These are phyloP conservation scores for Dolichallabes microphthalmus DNA, from an alignment of 2,113 vertebrate species.

Conservation along the genomic window DNA sequence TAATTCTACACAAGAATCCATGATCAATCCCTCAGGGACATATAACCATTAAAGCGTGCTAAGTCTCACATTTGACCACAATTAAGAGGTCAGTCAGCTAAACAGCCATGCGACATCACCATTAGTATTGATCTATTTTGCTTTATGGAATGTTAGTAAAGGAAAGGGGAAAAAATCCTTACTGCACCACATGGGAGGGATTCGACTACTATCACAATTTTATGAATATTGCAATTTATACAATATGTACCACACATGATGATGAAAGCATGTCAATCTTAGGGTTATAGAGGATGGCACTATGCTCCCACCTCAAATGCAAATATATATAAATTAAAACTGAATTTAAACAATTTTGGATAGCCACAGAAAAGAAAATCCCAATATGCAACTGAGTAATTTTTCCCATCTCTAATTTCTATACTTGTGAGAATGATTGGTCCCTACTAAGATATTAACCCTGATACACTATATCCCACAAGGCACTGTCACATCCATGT, in stretches of 20 bases:
- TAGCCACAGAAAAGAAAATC: too few species aligned
- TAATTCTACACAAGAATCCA: not conserved
- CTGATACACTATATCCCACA: not conserved
- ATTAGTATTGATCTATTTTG: constrained; percentile 45
- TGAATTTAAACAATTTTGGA: too few species aligned
- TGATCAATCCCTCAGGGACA: not conserved
- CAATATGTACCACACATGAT: too few species aligned
- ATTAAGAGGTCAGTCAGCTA: constrained; percentile 34
- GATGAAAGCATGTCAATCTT: too few species aligned
- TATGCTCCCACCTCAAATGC: too few species aligned
- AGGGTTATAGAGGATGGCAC: too few species aligned
- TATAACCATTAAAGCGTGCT: not conserved
- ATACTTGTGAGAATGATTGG: not conserved
- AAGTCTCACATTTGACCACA: not conserved
- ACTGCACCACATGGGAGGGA: not conserved
- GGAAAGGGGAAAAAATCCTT: not conserved
- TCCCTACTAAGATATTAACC: not conserved
- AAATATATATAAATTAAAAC: too few species aligned
- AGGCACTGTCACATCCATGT: constrained; percentile 45
- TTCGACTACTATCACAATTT: too few species aligned
- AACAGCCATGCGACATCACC: constrained; percentile 22
- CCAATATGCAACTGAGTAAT: too few species aligned
- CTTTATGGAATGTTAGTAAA: constrained; percentile 3
- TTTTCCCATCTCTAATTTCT: not conserved
- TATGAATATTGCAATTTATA: too few species aligned